phyloP scores from a whole-genome alignment of 1,140 invertebrate species.

The Magallana ariakensis region DNA sequence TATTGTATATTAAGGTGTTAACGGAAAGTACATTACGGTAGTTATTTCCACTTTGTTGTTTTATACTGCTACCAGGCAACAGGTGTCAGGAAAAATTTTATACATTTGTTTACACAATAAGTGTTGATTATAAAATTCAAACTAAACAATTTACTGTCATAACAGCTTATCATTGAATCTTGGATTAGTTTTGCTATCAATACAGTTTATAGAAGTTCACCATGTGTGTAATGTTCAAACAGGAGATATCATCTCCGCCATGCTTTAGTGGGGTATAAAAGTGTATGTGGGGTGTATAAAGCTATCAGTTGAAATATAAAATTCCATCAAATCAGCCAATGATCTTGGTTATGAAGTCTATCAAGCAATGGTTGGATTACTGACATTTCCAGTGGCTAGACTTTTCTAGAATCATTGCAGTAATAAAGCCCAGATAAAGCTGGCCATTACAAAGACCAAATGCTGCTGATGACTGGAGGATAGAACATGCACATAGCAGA shows the following conservation, averaged over 20 bases:
- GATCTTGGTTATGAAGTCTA: conserved; percentile 17
- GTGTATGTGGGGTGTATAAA: background rate
- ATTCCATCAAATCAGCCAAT: conserved; percentile 26
- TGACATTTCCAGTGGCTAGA: conserved; percentile 7
- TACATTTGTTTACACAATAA: conserved; percentile 33
- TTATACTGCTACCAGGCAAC: background rate
- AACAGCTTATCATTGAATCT: conserved; percentile 11
- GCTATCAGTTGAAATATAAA: conserved; percentile 29
- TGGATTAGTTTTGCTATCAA: background rate
- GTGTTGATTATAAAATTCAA: conserved; percentile 26
- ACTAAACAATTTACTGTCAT: conserved; percentile 35
- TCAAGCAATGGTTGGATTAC: background rate
- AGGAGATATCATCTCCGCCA: background rate
- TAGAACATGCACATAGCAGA: background rate
- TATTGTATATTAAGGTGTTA: background rate
- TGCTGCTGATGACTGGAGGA: conserved; percentile 2
- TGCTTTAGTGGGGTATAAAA: conserved; percentile 32
- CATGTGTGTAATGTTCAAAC: conserved; percentile 29
- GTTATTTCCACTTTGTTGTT: background rate
- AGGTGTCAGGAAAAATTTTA: conserved; percentile 17
- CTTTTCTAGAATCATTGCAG: background rate
- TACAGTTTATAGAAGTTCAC: conserved; percentile 23
- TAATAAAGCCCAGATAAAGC: conserved; percentile 21
- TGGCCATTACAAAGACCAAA: conserved; percentile 18
- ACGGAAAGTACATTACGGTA: no score